Percentiles rank a stretch among this genome's conserved stretches.
Evolutionary conservation across 2,113 vertebrate species (phyloP).

Genomic region (Eulemur rufifrons): DNA sequence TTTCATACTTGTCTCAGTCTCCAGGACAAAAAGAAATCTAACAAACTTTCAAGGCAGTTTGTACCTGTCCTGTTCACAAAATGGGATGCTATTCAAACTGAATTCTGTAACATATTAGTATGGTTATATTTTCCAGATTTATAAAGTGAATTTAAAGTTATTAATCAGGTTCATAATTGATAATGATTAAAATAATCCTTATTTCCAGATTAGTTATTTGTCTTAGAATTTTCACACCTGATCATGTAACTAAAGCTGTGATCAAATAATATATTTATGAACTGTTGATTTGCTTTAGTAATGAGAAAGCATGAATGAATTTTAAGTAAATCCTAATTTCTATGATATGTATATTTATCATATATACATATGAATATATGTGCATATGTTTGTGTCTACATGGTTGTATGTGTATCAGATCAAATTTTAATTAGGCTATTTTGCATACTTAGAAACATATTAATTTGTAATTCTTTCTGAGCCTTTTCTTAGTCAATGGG

Average conservation of each 20-base stretch:
- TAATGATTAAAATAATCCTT: slow-evolving; percentile 15
- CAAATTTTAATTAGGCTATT: background rate
- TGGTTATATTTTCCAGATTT: background rate
- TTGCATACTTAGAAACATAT: background rate
- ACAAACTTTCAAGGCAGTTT: background rate
- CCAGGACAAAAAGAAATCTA: background rate
- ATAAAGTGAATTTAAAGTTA: background rate
- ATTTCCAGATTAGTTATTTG: background rate
- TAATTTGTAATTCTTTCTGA: background rate
- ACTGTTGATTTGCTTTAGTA: slow-evolving; percentile 9
- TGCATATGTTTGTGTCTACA: background rate
- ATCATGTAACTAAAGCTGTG: background rate
- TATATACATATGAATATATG: background rate
- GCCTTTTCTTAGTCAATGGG: background rate
- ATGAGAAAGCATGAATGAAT: background rate
- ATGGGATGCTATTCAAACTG: background rate
- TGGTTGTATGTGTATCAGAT: background rate
- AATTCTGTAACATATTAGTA: background rate
- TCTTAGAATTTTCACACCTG: background rate
- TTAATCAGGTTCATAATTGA: background rate
- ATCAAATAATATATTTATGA: background rate
- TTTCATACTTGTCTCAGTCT: background rate
- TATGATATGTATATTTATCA: background rate
- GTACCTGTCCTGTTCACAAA: background rate
- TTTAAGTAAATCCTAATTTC: slow-evolving; percentile 10